Percentiles rank a stretch among this genome's conserved stretches.
Evolutionary conservation across 2,888 invertebrate genomes (phyloP).

Genomic region (Calameuta idolon): DNA sequence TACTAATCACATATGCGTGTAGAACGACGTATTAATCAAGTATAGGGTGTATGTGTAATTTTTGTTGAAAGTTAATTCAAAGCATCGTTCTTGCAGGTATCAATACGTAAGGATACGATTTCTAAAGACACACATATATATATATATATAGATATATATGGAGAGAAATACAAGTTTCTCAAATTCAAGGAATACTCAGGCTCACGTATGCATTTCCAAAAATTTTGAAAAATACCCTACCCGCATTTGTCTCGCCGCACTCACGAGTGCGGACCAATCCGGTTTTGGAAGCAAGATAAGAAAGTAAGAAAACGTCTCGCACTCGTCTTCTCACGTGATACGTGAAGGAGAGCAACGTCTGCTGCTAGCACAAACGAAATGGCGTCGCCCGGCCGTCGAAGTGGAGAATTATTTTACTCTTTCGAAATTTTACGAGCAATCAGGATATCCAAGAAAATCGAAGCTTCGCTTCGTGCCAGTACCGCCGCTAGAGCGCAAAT

Average conservation of each 20-base stretch:
- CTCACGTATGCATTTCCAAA: background rate
- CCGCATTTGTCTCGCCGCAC: background rate
- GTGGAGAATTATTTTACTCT: background rate
- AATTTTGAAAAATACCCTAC: background rate
- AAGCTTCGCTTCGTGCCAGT: background rate
- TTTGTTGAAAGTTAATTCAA: background rate
- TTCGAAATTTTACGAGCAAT: background rate
- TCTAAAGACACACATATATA: background rate
- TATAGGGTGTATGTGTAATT: background rate
- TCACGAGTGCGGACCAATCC: background rate
- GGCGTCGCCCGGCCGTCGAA: background rate
- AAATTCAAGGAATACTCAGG: background rate
- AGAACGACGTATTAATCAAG: background rate
- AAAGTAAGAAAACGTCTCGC: background rate
- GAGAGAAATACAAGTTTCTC: background rate
- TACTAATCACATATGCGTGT: background rate
- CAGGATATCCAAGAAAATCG: background rate
- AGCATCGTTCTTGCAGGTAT: background rate
- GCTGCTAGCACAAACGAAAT: background rate
- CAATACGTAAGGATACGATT: background rate
- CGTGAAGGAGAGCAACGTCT: background rate
- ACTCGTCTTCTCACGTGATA: background rate
- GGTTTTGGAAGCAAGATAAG: background rate
- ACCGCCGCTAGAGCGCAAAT: background rate
- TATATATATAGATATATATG: no score